These are phyloP conservation scores for Lasioglossum morio DNA, from an alignment of 2,888 invertebrate species.

Conservation along the genomic window DNA sequence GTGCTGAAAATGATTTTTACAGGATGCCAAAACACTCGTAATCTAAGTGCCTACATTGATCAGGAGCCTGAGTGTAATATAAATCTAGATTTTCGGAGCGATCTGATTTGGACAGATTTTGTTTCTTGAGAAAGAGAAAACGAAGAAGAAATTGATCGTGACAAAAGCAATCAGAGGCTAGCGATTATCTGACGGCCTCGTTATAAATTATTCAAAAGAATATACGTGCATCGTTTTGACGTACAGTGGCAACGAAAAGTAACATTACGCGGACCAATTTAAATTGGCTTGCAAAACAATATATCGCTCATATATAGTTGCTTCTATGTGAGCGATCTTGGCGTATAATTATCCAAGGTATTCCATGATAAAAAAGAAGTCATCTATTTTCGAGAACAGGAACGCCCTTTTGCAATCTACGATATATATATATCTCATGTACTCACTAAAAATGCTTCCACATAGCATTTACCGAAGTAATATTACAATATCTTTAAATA, in stretches of 20 bases:
- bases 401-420: background rate
- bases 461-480: constrained; percentile 16
- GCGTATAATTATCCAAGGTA: constrained; percentile 5
- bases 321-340: constrained; percentile 17
- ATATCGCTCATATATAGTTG: constrained; percentile 27
- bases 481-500: background rate
- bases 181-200: constrained; percentile 30
- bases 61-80: constrained; percentile 20
- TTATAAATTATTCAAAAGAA: constrained; percentile 27
- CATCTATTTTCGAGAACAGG: constrained; percentile 7
- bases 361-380: constrained; percentile 8
- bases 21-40: constrained; percentile 23
- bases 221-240: constrained; percentile 20
- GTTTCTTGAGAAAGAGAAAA: background rate
- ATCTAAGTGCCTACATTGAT: constrained; percentile 45
- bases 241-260: constrained; percentile 4
- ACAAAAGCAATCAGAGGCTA: background rate
- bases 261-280: constrained; percentile 56
- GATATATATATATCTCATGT: background rate
- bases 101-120: background rate
- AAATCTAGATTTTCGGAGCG: constrained; percentile 11
- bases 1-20: constrained; percentile 15
- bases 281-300: constrained; percentile 44
- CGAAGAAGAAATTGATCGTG: background rate
- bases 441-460: background rate